Evolutionary conservation across 2,797 vertebrate species (phyloP).

Genomic region (Micropoecilia bifurca): DNA sequence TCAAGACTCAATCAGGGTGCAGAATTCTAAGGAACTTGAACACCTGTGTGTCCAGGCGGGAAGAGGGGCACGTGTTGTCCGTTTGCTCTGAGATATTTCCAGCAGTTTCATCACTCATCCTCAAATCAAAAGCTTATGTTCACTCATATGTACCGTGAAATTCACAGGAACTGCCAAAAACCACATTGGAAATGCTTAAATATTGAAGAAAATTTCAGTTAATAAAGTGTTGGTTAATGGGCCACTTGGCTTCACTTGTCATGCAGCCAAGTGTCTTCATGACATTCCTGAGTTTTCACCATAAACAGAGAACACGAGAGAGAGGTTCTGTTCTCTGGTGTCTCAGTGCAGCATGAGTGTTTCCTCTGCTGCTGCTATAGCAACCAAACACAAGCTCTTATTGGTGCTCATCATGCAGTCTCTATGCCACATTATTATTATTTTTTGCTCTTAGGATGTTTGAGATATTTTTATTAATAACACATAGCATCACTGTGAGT

Average conservation of each 20-base stretch:
- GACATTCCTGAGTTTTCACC: constrained; percentile 50
- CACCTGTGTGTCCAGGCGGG: background rate
- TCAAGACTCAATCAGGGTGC: background rate
- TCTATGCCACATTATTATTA: constrained; percentile 16
- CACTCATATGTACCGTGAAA: constrained; percentile 23
- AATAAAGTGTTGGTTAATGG: constrained; percentile 46
- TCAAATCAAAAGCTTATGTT: constrained; percentile 21
- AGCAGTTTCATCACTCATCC: constrained; percentile 51
- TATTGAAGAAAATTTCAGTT: constrained; percentile 61
- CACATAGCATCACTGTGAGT: constrained; percentile 18
- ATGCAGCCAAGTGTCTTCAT: constrained; percentile 22
- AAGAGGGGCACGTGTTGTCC: constrained; percentile 10
- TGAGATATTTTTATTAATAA: constrained; percentile 26
- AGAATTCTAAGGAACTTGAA: background rate
- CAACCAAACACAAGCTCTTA: constrained; percentile 81
- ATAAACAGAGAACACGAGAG: constrained; percentile 37
- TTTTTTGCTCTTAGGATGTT: constrained; percentile 27
- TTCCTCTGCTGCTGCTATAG: constrained; percentile 64
- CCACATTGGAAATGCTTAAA: constrained; percentile 37
- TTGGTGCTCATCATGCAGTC: constrained; percentile 65
- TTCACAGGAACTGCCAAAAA: constrained; percentile 53
- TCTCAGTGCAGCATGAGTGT: constrained; percentile 67
- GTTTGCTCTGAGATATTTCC: constrained; percentile 39
- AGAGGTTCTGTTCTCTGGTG: constrained; percentile 62
- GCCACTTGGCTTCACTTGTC: constrained; percentile 6